Conservation (phyloP, 1,140 invertebrate genomes). For the Brachionus manjavacas region DNA sequence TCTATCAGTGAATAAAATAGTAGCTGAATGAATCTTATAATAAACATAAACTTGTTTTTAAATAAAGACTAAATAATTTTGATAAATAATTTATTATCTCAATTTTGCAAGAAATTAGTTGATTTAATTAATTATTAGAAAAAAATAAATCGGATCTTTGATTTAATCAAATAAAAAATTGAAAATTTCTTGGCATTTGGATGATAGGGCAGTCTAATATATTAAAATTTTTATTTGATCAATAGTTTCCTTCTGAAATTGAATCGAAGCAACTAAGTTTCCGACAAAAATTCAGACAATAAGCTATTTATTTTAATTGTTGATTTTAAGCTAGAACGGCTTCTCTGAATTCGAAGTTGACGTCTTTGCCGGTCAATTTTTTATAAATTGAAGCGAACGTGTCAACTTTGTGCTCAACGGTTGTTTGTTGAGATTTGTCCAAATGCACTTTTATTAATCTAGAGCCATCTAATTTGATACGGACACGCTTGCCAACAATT, state of each 20-base stretch:
- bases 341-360: conserved; percentile 43
- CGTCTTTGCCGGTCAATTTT: conserved; percentile 43
- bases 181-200: neutral
- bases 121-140: neutral
- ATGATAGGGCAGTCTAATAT: neutral
- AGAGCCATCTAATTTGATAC: conserved; percentile 89
- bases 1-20: neutral
- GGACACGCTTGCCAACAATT: conserved; percentile 95
- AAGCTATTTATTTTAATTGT: neutral
- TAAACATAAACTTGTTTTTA: neutral
- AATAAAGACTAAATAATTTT: neutral
- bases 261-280: neutral
- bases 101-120: neutral
- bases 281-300: neutral
- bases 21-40: neutral
- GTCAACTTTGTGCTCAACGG: conserved; percentile 42
- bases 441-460: conserved; percentile 95
- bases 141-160: neutral
- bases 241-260: neutral
- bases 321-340: conserved; percentile 9
- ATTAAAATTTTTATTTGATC: neutral
- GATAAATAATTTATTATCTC: conserved; percentile 34
- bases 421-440: conserved; percentile 73
- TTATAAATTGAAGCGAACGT: conserved; percentile 41
- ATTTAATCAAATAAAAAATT: too few species aligned